Evolutionary conservation across 92 coral and sea anemone species (phyloP).

Genomic region (Hydrozoanthus gracilis): DNA sequence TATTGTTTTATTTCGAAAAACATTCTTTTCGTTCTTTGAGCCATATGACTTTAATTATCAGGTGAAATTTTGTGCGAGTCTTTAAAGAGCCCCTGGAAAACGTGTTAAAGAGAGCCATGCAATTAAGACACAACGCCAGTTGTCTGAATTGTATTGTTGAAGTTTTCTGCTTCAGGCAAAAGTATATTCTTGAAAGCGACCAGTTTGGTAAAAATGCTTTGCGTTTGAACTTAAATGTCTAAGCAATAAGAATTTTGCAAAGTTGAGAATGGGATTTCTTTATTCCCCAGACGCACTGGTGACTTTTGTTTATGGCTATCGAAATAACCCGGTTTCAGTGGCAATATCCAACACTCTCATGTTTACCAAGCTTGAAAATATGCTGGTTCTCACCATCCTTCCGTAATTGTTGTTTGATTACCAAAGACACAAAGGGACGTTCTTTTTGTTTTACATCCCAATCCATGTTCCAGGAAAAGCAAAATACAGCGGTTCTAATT

Average conservation of each 20-base stretch:
- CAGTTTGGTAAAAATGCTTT: no score
- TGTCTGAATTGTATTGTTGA: not conserved
- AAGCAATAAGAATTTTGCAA: not conserved
- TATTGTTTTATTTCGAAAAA: not conserved
- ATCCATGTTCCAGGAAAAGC: no score
- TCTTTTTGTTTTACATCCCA: no score
- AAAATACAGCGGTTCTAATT: no score
- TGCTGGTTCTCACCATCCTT: not conserved
- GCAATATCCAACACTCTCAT: not conserved
- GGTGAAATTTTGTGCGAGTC: not conserved
- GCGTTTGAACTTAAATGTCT: no score
- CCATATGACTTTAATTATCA: not conserved
- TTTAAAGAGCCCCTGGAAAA: not conserved
- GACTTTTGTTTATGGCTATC: not conserved
- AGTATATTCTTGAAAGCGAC: no score
- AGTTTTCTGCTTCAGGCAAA: no score
- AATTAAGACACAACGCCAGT: not conserved
- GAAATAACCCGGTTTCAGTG: not conserved
- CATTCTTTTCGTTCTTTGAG: not conserved
- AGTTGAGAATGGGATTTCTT: not conserved
- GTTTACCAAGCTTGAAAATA: slow-evolving; percentile 15
- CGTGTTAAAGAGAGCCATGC: not conserved
- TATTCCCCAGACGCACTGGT: not conserved
- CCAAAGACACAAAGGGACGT: no score
- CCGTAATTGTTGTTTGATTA: no score